Evolutionary conservation across 2,888 invertebrate species (phyloP).

Genomic region (Cylindroiulus punctatus): DNA sequence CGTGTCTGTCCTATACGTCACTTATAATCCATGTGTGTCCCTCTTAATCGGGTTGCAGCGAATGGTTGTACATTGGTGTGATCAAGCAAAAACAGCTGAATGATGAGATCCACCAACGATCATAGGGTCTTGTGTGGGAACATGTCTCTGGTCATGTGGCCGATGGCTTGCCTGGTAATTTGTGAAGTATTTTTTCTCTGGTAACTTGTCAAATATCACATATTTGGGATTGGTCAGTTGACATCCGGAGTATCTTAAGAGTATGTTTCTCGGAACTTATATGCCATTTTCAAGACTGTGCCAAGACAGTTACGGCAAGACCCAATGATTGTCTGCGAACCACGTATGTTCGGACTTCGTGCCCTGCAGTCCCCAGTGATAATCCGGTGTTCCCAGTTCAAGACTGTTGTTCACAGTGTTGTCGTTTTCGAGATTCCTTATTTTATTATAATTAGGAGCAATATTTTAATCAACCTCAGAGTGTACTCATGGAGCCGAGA

Average conservation of each 20-base stretch:
- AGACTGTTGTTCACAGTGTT: not conserved
- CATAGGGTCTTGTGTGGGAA: not conserved
- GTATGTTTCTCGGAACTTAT: not conserved
- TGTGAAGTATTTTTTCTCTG: not conserved
- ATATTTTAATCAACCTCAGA: constrained; percentile 35
- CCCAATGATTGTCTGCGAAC: not conserved
- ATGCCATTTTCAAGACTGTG: not conserved
- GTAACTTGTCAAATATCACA: not conserved
- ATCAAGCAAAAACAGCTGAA: not conserved
- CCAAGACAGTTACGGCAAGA: not conserved
- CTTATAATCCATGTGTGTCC: constrained; percentile 17
- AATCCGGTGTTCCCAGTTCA: not conserved
- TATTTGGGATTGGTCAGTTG: not conserved
- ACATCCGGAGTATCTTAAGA: too few species aligned
- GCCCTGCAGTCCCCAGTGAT: not conserved
- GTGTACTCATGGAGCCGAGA: constrained; percentile 16
- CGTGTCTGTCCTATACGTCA: constrained; percentile 11
- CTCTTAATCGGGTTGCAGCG: not conserved
- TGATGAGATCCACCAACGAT: not conserved
- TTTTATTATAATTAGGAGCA: constrained; percentile 27
- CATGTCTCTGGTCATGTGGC: too few species aligned
- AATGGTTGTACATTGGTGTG: constrained; percentile 20
- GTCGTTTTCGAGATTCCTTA: constrained; percentile 27
- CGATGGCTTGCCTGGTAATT: not conserved
- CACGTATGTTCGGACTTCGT: not conserved